Base-by-base conservation (phyloP, 2,888 invertebrate species). In the Diaphora mendica region DNA sequence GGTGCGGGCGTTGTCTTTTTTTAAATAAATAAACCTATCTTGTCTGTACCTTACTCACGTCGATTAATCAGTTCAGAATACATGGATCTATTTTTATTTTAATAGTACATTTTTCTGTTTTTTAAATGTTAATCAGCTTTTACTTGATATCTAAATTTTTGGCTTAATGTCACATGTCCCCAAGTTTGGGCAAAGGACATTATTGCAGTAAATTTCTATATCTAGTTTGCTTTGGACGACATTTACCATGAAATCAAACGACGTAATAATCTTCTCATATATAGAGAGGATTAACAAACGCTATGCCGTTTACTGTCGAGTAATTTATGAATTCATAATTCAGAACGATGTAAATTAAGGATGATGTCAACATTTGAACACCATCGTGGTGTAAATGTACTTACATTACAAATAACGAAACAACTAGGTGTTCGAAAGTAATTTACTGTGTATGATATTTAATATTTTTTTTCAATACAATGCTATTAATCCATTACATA, bases 221-320 rank as follows among this genome's bases (percentile, higher is more conserved):
- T 17, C 48, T 20, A 20, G 17, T 20, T 20, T 48, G 5, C 5
- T 20, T 48, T 5, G 5, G 20, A 20, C 5, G 7, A 48, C 20
- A 51, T 51, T 48, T 9, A 51, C 9, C 8, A 20, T 48, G 20
- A 20, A 20, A 20, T 7, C 5, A 59, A 30, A 59, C 15, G 26
- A 30, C 30, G 44, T 44, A 30, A 44, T 20, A 30, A 42, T 48
- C 26, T 66, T 26, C 15, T 13, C 17, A 30, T 30, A 26, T 30
- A 26, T n/a, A n/a, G n/a, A n/a, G n/a, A n/a, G n/a, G n/a, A n/a
- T n/a, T n/a, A n/a, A n/a, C n/a, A n/a, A n/a, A n/a, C 26, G 44
- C 17, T 44, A 67, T 67, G 44, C 66, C 44, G 66, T 67, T 44
- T 67, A 66, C 44, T 35, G 35, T 5, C 35, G 35, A 35, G 35